A percentile compares a stretch with the other conserved stretches of the same genome.
Evolutionary conservation across 1,140 invertebrate species (phyloP).

Genomic region (Neelides sp.): DNA sequence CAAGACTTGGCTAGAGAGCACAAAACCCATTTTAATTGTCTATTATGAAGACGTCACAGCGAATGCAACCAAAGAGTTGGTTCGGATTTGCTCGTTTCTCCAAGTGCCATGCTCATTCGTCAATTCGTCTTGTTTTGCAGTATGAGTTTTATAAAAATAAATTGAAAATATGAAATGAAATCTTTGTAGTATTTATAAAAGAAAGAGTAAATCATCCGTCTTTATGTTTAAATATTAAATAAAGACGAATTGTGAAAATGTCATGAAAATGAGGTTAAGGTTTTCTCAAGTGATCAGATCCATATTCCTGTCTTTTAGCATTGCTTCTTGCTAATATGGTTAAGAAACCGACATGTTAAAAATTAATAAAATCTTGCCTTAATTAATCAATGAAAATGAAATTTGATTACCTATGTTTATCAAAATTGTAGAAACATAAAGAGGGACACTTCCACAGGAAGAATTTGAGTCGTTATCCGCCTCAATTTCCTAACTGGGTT

Average conservation of each 20-base stretch:
- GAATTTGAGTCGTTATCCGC: neutral
- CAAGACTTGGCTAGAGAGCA: conserved; percentile 31
- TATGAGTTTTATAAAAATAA: conserved; percentile 6
- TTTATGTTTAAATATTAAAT: too few species aligned
- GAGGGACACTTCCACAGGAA: conserved; percentile 23
- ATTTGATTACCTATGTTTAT: conserved; percentile 4
- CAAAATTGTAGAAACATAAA: conserved; percentile 14
- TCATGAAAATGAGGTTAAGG: too few species aligned
- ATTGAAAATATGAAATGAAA: too few species aligned
- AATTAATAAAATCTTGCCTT: too few species aligned
- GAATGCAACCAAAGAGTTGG: conserved; percentile 19
- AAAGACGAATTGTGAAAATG: too few species aligned
- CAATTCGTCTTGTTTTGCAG: conserved; percentile 28
- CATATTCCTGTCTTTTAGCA: too few species aligned
- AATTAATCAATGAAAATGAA: conserved; percentile 3
- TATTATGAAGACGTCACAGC: conserved; percentile 32
- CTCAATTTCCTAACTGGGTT: conserved; percentile 1
- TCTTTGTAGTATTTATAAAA: too few species aligned
- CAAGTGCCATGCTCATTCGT: conserved; percentile 17
- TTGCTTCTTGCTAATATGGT: too few species aligned
- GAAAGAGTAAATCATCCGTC: too few species aligned
- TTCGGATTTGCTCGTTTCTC: conserved; percentile 30
- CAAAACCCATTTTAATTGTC: conserved; percentile 23
- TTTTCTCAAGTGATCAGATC: too few species aligned
- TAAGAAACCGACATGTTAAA: too few species aligned